Percentiles rank a stretch among this genome's conserved stretches.
phyloP scores from a whole-genome alignment of 2,113 vertebrate species.

The Sprattus sprattus region DNA sequence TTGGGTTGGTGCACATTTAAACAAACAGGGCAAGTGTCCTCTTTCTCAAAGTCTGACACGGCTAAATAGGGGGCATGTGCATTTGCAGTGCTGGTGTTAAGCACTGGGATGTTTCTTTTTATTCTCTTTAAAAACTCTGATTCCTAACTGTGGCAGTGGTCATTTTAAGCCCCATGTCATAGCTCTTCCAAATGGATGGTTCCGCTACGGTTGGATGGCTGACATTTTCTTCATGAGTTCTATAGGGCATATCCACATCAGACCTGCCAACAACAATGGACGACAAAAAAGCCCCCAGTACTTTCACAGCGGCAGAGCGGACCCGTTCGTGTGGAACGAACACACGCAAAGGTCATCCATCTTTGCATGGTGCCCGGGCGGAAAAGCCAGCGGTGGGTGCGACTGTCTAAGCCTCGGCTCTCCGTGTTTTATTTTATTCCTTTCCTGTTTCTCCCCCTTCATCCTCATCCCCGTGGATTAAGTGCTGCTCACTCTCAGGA shows the following conservation, averaged over 20 bases:
- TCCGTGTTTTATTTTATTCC: neutral
- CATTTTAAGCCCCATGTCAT: neutral
- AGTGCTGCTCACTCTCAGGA: constrained; percentile 61
- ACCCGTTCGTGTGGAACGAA: constrained; percentile 36
- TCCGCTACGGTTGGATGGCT: neutral
- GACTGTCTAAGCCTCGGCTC: constrained; percentile 19
- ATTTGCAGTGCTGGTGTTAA: neutral
- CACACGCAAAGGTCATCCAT: constrained; percentile 51
- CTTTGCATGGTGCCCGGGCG: constrained; percentile 37
- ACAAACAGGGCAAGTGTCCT: constrained; percentile 62
- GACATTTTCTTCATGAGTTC: neutral
- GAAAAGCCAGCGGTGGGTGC: constrained; percentile 45
- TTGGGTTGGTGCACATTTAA: constrained; percentile 72
- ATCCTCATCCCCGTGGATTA: constrained; percentile 63
- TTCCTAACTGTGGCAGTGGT: neutral
- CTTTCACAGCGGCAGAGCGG: constrained; percentile 45
- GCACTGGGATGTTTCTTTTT: neutral
- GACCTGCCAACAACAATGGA: neutral
- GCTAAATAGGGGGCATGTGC: neutral
- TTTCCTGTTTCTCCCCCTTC: neutral
- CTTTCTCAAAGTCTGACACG: neutral
- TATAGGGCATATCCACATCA: neutral
- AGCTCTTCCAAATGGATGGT: neutral
- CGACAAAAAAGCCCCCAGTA: constrained; percentile 15
- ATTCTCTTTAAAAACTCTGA: neutral